Evolutionary conservation across 2,113 vertebrate genomes (phyloP), one percentile per base, ranked within the genome.

Genomic region (Heterotilapia buettikoferi): DNA sequence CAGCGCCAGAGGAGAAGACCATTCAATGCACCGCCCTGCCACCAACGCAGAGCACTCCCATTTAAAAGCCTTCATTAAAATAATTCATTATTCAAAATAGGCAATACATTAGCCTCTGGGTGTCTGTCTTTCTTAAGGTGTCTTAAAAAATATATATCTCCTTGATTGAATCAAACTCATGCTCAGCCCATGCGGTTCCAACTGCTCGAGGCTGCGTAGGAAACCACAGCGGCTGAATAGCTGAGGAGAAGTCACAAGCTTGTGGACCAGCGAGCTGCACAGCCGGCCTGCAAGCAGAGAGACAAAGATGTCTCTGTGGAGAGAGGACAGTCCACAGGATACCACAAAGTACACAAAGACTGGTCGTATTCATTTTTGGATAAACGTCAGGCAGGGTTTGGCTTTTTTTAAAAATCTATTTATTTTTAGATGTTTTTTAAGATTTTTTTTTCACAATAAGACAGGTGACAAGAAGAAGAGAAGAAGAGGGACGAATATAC

Each of bases 61-160:
- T 93, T 95, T 95, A 95, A 96, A 95, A 94, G 89, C 90, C 92
- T 95, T 96, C 96, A 96, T 97, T 96, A 96, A 96, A 96, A 95
- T 93, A 96, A 96, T 96, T 96, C 90, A 94, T 96, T 96, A 96
- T 96, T 96, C 89, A 95, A 95, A 95, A 94, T 84, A 94, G 95
- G 91, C 92, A 91, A 96, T 91, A 90, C 89, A 95, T 93, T 93
- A 92, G 86, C 94, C 93, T 84, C 88, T 71, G 93, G 95, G 89
- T 91, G 92, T 93, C 92, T 80, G 90, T 92, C 93, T 91, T 90
- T 95, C 94, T 93, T 89, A 93, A 93, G 92, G 91, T 96, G 93
- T 95, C 90, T 90, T 87, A 89, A 95, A 94, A 78, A 12, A 96
- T 86, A 92, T 91, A 95, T 89, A 94, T 96, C 86, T 88, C 80